Evolutionary conservation across 2,113 vertebrate species (phyloP).

Genomic region (Ranitomeya variabilis): DNA sequence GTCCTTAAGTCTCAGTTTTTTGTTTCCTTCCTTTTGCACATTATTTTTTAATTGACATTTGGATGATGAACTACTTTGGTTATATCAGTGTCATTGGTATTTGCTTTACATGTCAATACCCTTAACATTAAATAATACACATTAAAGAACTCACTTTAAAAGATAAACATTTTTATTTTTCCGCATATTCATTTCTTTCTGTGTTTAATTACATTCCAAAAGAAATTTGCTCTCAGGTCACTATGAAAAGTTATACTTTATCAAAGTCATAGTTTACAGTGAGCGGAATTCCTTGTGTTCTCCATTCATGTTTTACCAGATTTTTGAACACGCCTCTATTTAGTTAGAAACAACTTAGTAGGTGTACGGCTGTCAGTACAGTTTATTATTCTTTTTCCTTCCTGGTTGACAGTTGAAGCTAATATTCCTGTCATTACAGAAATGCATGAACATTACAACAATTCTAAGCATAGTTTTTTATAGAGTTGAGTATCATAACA

Average conservation of each 20-base stretch:
- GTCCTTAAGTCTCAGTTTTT: background rate
- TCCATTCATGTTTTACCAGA: slow-evolving; percentile 21
- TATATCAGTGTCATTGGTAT: no score
- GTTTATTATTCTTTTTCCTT: background rate
- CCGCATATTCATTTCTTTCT: background rate
- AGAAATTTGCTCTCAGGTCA: background rate
- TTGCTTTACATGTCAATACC: background rate
- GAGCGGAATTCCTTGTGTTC: background rate
- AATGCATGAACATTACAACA: background rate
- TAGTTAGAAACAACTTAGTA: background rate
- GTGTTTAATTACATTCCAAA: background rate
- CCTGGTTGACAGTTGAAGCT: background rate
- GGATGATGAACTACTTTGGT: no score
- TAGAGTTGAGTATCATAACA: background rate
- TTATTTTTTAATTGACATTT: no score
- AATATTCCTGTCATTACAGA: background rate
- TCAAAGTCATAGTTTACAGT: slow-evolving; percentile 16
- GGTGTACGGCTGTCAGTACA: background rate
- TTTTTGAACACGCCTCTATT: background rate
- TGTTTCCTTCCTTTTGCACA: no score
- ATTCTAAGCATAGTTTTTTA: background rate
- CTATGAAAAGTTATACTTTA: background rate
- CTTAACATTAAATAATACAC: background rate
- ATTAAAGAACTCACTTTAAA: background rate
- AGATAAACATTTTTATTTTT: background rate